Percentiles rank a stretch among this genome's conserved stretches.
phyloP scores from a whole-genome alignment of 2,113 vertebrate genomes.

The Xerus inauris region DNA sequence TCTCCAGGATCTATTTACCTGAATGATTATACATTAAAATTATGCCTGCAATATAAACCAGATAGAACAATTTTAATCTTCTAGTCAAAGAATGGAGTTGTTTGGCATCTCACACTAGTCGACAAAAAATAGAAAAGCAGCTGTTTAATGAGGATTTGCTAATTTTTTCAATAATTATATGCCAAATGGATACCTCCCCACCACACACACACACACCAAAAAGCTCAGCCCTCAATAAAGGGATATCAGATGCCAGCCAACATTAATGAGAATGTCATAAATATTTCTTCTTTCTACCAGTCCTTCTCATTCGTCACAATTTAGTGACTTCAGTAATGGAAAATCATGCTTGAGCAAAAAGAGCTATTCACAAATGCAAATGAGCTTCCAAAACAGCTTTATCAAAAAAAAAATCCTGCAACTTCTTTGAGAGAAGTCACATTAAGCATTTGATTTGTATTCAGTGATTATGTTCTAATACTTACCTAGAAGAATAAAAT shows the following conservation, averaged over 20 bases:
- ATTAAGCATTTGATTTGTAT: constrained; percentile 34
- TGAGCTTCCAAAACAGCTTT: constrained; percentile 50
- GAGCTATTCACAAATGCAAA: constrained; percentile 68
- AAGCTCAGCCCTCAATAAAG: background rate
- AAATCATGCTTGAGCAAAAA: constrained; percentile 59
- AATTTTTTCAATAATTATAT: constrained; percentile 64
- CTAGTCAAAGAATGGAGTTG: constrained; percentile 51
- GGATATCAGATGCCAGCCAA: background rate
- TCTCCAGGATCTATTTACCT: constrained; percentile 59
- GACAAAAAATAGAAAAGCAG: constrained; percentile 62
- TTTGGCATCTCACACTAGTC: constrained; percentile 31
- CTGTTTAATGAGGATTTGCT: constrained; percentile 67
- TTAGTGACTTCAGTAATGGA: constrained; percentile 55
- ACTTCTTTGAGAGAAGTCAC: constrained; percentile 18
- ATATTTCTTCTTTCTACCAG: background rate
- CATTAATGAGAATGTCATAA: background rate
- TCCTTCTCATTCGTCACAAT: background rate
- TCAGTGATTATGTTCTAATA: constrained; percentile 24
- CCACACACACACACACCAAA: background rate
- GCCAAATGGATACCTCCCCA: background rate
- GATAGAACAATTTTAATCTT: constrained; percentile 64
- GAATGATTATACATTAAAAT: constrained; percentile 63
- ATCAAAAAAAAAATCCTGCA: background rate
- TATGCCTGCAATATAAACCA: constrained; percentile 57
- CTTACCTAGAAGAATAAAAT: background rate